Percentiles rank a stretch among this genome's conserved stretches.
Evolutionary conservation across 2,113 vertebrate species (phyloP).

Genomic region (Donacobius atricapilla): DNA sequence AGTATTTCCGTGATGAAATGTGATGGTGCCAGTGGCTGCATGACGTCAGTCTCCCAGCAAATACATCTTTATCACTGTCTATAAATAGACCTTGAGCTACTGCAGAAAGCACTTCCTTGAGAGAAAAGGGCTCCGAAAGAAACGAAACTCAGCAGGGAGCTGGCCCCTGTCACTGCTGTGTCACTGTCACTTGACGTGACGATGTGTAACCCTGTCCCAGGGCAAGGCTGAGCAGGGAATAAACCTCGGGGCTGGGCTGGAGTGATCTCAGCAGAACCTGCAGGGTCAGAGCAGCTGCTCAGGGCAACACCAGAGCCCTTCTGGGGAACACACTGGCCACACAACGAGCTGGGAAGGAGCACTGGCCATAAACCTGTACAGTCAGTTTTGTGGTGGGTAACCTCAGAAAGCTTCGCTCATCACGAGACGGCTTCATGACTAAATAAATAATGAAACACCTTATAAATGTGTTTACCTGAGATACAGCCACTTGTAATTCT

Average conservation of each 20-base stretch:
- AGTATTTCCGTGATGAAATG: not conserved
- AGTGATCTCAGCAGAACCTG: rapidly evolving
- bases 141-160: not conserved
- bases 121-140: not conserved
- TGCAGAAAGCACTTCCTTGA: not conserved
- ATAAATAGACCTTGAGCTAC: not conserved
- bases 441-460: not conserved
- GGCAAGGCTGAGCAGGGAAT: not conserved
- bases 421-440: slow-evolving; percentile 9
- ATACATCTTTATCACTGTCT: not conserved
- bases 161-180: not conserved
- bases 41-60: not conserved
- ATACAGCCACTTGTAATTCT: not conserved
- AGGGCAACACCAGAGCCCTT: not conserved
- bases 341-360: rapidly evolving
- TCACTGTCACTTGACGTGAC: not conserved
- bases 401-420: slow-evolving; percentile 4
- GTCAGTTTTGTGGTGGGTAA: not conserved
- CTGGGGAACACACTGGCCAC: rapidly evolving
- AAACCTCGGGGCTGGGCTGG: not conserved
- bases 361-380: not conserved
- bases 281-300: not conserved
- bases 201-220: rapidly evolving
- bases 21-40: not conserved
- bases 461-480: not conserved